phyloP scores from a whole-genome alignment of 2,797 vertebrate species.

The Calcarius lapponicus region DNA sequence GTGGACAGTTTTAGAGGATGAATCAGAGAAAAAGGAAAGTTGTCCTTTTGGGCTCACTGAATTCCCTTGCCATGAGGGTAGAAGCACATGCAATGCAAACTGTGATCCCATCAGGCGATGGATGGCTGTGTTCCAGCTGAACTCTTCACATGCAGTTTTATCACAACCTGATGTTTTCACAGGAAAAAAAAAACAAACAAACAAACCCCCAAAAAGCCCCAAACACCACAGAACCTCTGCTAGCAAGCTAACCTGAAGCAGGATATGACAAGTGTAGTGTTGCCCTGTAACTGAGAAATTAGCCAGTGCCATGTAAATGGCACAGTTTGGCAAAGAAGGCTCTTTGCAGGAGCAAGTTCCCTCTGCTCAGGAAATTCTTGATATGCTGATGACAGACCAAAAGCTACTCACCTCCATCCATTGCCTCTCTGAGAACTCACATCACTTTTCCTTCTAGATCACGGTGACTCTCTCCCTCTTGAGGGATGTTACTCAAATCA shows the following conservation, averaged over 20 bases:
- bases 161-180: conserved; percentile 51
- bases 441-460: background rate
- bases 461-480: rapidly evolving
- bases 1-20: conserved; percentile 37
- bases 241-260: conserved; percentile 25
- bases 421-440: background rate
- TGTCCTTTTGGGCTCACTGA: conserved; percentile 50
- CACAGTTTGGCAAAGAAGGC: background rate
- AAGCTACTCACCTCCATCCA: background rate
- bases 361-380: background rate
- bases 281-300: background rate
- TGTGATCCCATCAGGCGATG: background rate
- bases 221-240: background rate
- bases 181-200: background rate
- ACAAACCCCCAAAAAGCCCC: background rate
- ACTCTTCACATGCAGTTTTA: conserved; percentile 13
- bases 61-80: background rate
- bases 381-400: background rate
- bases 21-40: conserved; percentile 37
- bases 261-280: background rate
- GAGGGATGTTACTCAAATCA: background rate
- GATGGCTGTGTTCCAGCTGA: conserved; percentile 29
- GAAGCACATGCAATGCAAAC: background rate
- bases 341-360: background rate
- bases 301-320: background rate